Base-by-base conservation (phyloP, 2,888 invertebrate species). In the Dryobota labecula region DNA sequence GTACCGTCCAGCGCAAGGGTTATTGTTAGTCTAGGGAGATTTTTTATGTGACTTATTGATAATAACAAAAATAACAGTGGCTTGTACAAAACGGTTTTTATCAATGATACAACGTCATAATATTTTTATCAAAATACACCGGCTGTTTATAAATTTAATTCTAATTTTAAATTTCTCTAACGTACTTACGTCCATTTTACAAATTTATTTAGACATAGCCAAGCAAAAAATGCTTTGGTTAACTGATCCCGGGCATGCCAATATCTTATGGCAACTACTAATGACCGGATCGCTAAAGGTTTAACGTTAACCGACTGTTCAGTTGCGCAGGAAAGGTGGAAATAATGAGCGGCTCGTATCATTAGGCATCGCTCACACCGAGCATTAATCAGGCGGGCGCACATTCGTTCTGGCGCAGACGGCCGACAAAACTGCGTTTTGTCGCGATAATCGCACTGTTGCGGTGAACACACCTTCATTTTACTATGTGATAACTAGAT, bases 391-490 rank as follows among this genome's bases (percentile, higher is more conserved):
- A 73, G 57, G 38, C 67, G 71, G 51, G 36, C 36, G 68, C 63
- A 57, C 60, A 72, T 70, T 69, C n/a, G 57, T 43, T 13, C 60
- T 33, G 41, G 43, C 33, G 30, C 73, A 45, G 63, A 51, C 70
- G 53, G 6, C 45, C 82, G 51, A 63, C 57, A 70, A 73, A 67
- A 51, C 70, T 80, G 65, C 71, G 71, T 80, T 80, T 75, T 58
- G 75, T 70, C 64, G 66, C 61, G 58, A 53, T 73, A 56, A 61
- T 41, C 53, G 56, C 56, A 54, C 41, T 51, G 49, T 53, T 57
- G 66, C 20, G 43, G 36, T 61, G 27, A 30, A 43, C 36, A 45
- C 51, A 45, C 41, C 63, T 64, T 62, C 45, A 64, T 30, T 15
- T 70, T 61, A 61, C 11, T 11, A 51, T 60, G 56, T 45, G 45